Base-by-base conservation (phyloP, 2,888 invertebrate genomes). In the Zelleria hepariella region DNA sequence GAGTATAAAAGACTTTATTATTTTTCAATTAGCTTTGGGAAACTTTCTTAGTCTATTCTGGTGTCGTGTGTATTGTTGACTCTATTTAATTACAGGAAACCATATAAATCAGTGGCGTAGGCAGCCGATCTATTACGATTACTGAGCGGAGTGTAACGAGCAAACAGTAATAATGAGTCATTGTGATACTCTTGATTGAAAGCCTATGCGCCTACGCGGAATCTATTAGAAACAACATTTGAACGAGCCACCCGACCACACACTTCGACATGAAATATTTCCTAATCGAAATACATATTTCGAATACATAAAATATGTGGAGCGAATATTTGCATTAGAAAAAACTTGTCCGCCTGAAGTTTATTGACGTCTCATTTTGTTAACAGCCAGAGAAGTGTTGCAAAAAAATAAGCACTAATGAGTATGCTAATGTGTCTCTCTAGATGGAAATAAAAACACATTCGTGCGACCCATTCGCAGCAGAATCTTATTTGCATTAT, bases 401-500 rank as follows among this genome's bases (percentile, higher is more conserved):
- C 74, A 76, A 84, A 86, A n/a, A 85, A 78, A 78, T 75, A 68
- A 68, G 66, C 65, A 65, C 67, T 75, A 79, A 81, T 80, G 71
- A 75, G 73, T 75, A 80, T 82, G 78, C 78, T 78, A 86, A 84
- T 84, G 74, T 70, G 64, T 73, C 67, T 68, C 63, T 68, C 63
- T 61, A 73, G 72, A 71, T 66, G 75, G 78, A 79, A 75, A 77
- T 76, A 78, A 80, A 82, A 78, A 73, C 70, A 71, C 66, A 72
- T 51, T 18, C 25, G 20, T 55, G 49, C n/a, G 53, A 55, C 26
- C 27, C 24, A 24, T 52, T 48, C 27, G 71, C 66, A 70, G 68
- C 69, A 69, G 72, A 5, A 42, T 76, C 78, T 84, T 72, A 85
- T 87, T 86, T 78, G 74, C 85, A 86, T 87, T 74, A 32, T 55